Percentiles rank a stretch among this genome's conserved stretches.
Conservation (phyloP, 2,797 vertebrate genomes). For the Smutsia gigantea region DNA sequence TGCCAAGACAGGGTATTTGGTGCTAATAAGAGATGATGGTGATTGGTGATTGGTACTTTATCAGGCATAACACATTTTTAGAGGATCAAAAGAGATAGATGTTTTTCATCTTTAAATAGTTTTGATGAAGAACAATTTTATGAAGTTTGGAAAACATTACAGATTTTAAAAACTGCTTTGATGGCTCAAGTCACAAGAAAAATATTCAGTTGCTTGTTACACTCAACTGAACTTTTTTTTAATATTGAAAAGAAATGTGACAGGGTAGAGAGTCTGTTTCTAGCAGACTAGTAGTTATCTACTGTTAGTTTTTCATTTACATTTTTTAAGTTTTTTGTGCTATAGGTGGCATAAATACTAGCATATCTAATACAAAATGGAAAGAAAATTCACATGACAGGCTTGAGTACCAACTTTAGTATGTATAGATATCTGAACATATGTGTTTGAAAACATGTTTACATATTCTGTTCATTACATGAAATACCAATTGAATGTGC, state of each 20-base stretch:
- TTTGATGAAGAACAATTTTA: not conserved
- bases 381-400: conserved; percentile 79
- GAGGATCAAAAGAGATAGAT: conserved; percentile 14
- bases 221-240: conserved; percentile 58
- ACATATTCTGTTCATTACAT: conserved; percentile 74
- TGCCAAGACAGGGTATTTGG: conserved; percentile 69
- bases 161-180: conserved; percentile 1
- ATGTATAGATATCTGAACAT: conserved; percentile 78
- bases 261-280: conserved; percentile 34
- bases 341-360: conserved; percentile 78
- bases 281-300: conserved; percentile 26
- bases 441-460: conserved; percentile 80
- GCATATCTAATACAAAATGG: conserved; percentile 80
- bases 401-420: conserved; percentile 72
- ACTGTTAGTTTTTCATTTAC: conserved; percentile 71
- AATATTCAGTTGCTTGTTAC: conserved; percentile 41
- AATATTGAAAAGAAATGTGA: conserved; percentile 45
- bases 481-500: conserved; percentile 68
- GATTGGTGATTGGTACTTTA: conserved; percentile 68
- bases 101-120: conserved; percentile 58
- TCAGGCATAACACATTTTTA: conserved; percentile 44
- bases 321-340: conserved; percentile 77
- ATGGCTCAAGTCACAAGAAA: conserved; percentile 65
- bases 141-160: conserved; percentile 54
- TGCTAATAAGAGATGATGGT: conserved; percentile 53